These are phyloP conservation scores for Odontothrips loti DNA, from an alignment of 2,888 invertebrate genomes.

Conservation along the genomic window DNA sequence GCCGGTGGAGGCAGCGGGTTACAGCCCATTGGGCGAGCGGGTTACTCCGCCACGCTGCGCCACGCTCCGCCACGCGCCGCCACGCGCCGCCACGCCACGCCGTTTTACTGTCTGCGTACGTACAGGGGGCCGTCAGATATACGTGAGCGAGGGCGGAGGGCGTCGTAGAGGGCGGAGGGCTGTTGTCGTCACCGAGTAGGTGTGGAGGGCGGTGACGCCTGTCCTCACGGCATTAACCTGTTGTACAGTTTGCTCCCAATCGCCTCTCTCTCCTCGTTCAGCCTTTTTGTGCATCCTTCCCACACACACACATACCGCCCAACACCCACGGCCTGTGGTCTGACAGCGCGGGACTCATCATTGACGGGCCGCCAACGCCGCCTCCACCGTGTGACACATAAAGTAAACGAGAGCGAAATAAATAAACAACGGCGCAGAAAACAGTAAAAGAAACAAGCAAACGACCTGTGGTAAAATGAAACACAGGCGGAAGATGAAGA, in stretches of 20 bases:
- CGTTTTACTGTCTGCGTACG: background rate
- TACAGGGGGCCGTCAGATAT: too few relatives aligned
- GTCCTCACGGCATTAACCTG: background rate
- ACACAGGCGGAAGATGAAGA: background rate
- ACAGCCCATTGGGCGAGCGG: background rate
- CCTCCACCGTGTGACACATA: too few relatives aligned
- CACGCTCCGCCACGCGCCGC: background rate
- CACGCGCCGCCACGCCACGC: background rate
- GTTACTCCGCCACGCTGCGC: background rate
- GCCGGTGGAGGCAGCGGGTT: background rate
- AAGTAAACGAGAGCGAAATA: background rate
- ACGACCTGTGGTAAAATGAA: background rate
- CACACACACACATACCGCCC: background rate
- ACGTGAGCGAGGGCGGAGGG: too few relatives aligned
- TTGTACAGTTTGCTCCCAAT: background rate
- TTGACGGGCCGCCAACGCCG: too few relatives aligned
- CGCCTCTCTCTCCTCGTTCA: background rate
- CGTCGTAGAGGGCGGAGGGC: background rate
- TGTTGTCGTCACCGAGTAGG: too few relatives aligned
- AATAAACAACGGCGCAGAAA: background rate
- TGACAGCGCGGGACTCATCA: too few relatives aligned
- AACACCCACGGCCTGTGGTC: too few relatives aligned
- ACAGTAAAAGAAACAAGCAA: too few relatives aligned
- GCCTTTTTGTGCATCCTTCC: background rate
- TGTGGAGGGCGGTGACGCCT: background rate